Evolutionary conservation across 2,113 vertebrate species (phyloP).

Genomic region (human): GRCh38 chr4:3405501-3406000

Average conservation of each 20-base stretch:
- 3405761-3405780: neutral
- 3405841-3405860: neutral
- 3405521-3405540: neutral
- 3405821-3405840: fast-evolving
- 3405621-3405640: neutral
- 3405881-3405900: neutral
- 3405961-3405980: neutral
- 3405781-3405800: fast-evolving
- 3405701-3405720: neutral
- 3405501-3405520: neutral
- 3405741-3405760: fast-evolving
- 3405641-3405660: neutral
- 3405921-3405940: neutral
- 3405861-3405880: neutral
- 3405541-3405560: neutral
- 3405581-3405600: fast-evolving
- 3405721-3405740: neutral
- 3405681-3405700: neutral
- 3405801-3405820: fast-evolving
- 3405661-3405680: neutral
- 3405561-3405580: neutral
- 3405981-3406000: fast-evolving
- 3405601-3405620: fast-evolving
- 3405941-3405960: neutral
- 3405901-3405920: neutral